Evolutionary conservation across 2,888 invertebrate genomes (phyloP).

Genomic region (Brenthis daphne): DNA sequence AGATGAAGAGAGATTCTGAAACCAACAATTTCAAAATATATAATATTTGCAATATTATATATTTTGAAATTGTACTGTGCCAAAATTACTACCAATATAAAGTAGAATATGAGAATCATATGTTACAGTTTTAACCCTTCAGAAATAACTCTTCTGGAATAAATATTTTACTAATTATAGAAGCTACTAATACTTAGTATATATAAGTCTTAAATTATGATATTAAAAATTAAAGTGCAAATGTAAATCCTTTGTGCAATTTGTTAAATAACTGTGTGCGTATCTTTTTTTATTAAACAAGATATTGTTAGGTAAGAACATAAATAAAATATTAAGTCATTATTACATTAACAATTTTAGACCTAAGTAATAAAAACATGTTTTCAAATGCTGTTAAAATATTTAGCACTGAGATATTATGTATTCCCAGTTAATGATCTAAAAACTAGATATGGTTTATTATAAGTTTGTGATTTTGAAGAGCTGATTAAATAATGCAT

Average conservation of each 20-base stretch:
- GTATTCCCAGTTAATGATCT: slow-evolving; percentile 16
- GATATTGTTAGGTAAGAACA: background rate
- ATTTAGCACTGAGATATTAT: slow-evolving; percentile 36
- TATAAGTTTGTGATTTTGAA: slow-evolving; percentile 27
- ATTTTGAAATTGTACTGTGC: slow-evolving; percentile 8
- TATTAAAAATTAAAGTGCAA: slow-evolving; percentile 25
- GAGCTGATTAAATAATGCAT: slow-evolving; percentile 25
- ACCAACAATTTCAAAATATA: slow-evolving; percentile 5
- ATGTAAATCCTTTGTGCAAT: slow-evolving; percentile 41
- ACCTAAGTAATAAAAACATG: slow-evolving; percentile 13
- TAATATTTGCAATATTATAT: background rate
- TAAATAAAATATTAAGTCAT: slow-evolving; percentile 17
- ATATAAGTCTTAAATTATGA: slow-evolving; percentile 1
- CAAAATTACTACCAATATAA: slow-evolving; percentile 15
- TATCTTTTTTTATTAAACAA: slow-evolving; percentile 1
- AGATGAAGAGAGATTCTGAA: slow-evolving; percentile 7
- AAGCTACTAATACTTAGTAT: slow-evolving; percentile 10
- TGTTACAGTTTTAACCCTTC: background rate
- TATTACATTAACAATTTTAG: slow-evolving; percentile 10
- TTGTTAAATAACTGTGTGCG: slow-evolving; percentile 19
- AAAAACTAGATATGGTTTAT: slow-evolving; percentile 8
- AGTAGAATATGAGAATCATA: background rate
- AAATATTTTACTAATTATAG: background rate
- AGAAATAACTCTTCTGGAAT: slow-evolving; percentile 7
- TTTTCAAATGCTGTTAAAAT: background rate